Percentiles rank a stretch among this genome's conserved stretches.
These are phyloP conservation scores for Ictalurus furcatus DNA, from an alignment of 2,113 vertebrate species.

Conservation along the genomic window DNA sequence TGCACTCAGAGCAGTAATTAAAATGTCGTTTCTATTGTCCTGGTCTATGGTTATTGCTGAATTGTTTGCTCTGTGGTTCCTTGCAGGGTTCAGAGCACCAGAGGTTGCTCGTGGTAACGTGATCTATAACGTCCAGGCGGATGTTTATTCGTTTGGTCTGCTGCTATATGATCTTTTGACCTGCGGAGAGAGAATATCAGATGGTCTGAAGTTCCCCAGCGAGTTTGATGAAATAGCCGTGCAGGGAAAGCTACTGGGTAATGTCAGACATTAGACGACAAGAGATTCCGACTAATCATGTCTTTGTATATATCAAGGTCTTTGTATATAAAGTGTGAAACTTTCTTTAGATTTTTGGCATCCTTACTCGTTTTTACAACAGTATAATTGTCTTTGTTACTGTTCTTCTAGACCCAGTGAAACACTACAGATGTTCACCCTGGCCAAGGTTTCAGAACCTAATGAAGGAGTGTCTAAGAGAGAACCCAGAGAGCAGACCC, in stretches of 20 bases:
- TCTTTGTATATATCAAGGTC: too few relatives aligned
- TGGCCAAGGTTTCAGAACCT: slow-evolving; percentile 89
- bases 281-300: background rate
- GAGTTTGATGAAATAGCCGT: slow-evolving; percentile 96
- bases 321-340: background rate
- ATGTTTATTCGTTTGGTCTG: slow-evolving; percentile 94
- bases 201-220: slow-evolving; percentile 95
- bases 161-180: slow-evolving; percentile 95
- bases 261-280: background rate
- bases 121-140: slow-evolving; percentile 95
- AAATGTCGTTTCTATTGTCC: background rate
- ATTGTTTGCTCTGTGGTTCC: slow-evolving; percentile 50
- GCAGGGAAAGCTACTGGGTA: slow-evolving; percentile 92
- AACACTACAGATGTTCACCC: slow-evolving; percentile 84
- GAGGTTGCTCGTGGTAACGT: slow-evolving; percentile 94
- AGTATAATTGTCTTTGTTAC: background rate
- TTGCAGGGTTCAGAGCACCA: slow-evolving; percentile 89
- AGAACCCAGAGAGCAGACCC: slow-evolving; percentile 88
- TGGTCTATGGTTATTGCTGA: background rate
- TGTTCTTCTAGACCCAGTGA: slow-evolving; percentile 84
- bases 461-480: slow-evolving; percentile 89
- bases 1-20: background rate
- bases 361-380: background rate
- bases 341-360: background rate
- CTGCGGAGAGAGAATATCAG: slow-evolving; percentile 86